Evolutionary conservation across 2,888 invertebrate species (phyloP).

Genomic region (Prenolepis imparis): DNA sequence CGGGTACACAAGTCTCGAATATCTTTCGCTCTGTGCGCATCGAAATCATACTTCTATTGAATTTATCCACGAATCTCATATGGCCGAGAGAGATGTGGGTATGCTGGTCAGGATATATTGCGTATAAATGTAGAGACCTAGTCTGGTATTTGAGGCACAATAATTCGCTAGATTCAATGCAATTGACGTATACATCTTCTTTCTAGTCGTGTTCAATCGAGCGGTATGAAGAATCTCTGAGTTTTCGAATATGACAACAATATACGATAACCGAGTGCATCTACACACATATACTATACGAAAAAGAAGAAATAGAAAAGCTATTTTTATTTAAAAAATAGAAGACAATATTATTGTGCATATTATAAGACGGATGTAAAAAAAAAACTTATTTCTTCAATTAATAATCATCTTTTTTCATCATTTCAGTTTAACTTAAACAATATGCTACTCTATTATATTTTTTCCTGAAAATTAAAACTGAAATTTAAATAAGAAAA

Average conservation of each 20-base stretch:
- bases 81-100: slow-evolving; percentile 6
- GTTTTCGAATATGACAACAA: neutral
- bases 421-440: no score
- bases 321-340: neutral
- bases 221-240: neutral
- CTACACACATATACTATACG: neutral
- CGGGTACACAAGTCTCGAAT: slow-evolving; percentile 68
- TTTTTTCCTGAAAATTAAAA: neutral
- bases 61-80: slow-evolving; percentile 38
- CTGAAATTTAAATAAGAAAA: neutral
- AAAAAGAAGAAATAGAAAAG: neutral
- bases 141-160: neutral
- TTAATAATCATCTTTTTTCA: neutral
- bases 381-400: neutral
- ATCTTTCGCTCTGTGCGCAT: slow-evolving; percentile 67
- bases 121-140: slow-evolving; percentile 28
- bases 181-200: slow-evolving; percentile 55
- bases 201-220: slow-evolving; percentile 24
- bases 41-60: slow-evolving; percentile 71
- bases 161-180: slow-evolving; percentile 24
- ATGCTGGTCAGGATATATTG: slow-evolving; percentile 23
- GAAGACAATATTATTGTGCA: neutral
- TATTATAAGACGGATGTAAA: neutral
- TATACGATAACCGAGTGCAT: neutral
- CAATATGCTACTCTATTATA: neutral